phyloP scores from a whole-genome alignment of 2,113 vertebrate genomes.

The Plestiodon gilberti region DNA sequence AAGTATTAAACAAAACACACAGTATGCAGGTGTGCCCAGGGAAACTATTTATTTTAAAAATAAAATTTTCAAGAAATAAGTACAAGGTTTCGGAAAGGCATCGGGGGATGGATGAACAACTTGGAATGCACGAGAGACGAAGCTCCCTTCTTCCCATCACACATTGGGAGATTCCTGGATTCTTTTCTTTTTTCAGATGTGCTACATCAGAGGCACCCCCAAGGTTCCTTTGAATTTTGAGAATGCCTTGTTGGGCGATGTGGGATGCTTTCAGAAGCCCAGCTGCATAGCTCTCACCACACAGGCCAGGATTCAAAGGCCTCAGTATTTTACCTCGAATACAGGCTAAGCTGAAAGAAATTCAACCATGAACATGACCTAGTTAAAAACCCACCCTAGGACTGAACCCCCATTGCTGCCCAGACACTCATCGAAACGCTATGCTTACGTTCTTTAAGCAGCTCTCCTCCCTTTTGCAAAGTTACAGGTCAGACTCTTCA shows the following conservation, averaged over 20 bases:
- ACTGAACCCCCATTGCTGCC: conserved; percentile 1
- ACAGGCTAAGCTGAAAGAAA: not conserved
- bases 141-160: not conserved
- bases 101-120: not conserved
- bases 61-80: not conserved
- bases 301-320: not conserved
- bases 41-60: conserved; percentile 10
- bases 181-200: not conserved
- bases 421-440: not conserved
- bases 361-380: conserved; percentile 16
- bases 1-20: not conserved
- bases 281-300: too few species aligned
- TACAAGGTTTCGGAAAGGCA: not conserved
- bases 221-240: not conserved
- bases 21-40: not conserved
- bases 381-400: conserved; percentile 3
- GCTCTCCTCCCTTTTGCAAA: not conserved
- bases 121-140: not conserved
- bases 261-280: not conserved
- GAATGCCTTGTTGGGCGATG: not conserved
- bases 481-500: not conserved
- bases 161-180: not conserved
- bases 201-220: not conserved
- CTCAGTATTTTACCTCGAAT: conserved; percentile 36
- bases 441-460: not conserved